Conservation (phyloP, 2,113 vertebrate species). For the Psilopogon haemacephalus region DNA sequence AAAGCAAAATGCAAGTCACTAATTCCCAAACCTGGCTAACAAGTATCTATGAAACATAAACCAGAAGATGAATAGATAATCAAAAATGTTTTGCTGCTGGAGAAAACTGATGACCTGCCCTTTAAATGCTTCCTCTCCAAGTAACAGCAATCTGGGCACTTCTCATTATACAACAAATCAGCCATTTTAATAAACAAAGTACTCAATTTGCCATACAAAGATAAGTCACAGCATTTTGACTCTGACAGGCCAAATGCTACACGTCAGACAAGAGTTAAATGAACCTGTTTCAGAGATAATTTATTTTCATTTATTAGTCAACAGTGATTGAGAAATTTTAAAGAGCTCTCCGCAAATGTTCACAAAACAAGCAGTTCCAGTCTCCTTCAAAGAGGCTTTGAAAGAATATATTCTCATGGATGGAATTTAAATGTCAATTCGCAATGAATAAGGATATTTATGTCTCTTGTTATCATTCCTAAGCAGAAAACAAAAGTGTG, state of each 20-base stretch:
- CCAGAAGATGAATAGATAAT: not conserved
- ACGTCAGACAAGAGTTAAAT: slow-evolving; percentile 25
- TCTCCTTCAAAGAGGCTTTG: not conserved
- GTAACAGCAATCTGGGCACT: not conserved
- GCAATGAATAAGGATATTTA: not conserved
- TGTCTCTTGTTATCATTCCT: not conserved
- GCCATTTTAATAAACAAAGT: slow-evolving; percentile 30
- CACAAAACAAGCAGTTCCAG: not conserved
- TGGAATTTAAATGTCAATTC: not conserved
- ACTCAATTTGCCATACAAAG: slow-evolving; percentile 25
- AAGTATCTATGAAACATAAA: not conserved
- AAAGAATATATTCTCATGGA: not conserved
- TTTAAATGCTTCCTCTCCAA: not conserved
- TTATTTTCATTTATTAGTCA: slow-evolving; percentile 1
- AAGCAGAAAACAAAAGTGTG: not conserved
- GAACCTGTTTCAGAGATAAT: slow-evolving; percentile 6
- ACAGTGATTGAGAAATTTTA: slow-evolving; percentile 3
- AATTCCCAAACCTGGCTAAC: not conserved
- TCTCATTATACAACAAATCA: not conserved
- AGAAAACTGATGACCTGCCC: not conserved
- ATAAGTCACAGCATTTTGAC: not conserved
- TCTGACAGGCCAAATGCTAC: slow-evolving; percentile 32
- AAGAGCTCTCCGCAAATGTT: not conserved
- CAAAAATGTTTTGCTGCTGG: not conserved
- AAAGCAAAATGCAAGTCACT: not conserved